Percentiles rank a stretch among this genome's conserved stretches.
These are phyloP conservation scores for Diogma glabrata DNA, from an alignment of 2,888 invertebrate genomes.

Conservation along the genomic window DNA sequence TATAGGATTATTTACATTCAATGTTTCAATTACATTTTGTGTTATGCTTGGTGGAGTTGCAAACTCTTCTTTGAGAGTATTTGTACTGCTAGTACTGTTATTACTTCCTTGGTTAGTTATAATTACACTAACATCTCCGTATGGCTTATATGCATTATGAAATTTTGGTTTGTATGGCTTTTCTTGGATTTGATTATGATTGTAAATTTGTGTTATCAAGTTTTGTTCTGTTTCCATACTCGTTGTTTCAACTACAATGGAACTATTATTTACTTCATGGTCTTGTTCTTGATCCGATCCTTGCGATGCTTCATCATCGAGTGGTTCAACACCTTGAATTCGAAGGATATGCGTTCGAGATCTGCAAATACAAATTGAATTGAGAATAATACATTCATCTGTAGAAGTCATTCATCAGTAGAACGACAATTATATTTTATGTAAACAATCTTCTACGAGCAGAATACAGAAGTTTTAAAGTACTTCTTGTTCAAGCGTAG, in stretches of 20 bases:
- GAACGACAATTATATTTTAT: too few relatives aligned
- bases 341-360: constrained; percentile 60
- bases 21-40: constrained; percentile 16
- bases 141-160: constrained; percentile 49
- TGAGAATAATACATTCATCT: too few relatives aligned
- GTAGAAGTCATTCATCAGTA: too few relatives aligned
- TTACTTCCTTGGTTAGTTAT: constrained; percentile 26
- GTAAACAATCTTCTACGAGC: too few relatives aligned
- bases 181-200: constrained; percentile 36
- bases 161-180: constrained; percentile 67
- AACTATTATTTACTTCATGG: constrained; percentile 34
- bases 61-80: constrained; percentile 12
- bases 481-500: too few relatives aligned
- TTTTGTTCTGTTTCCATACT: constrained; percentile 22
- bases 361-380: constrained; percentile 31
- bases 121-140: too few relatives aligned
- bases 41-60: too few relatives aligned
- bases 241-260: constrained; percentile 32
- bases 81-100: constrained; percentile 26
- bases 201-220: constrained; percentile 20
- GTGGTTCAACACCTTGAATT: constrained; percentile 45
- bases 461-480: too few relatives aligned
- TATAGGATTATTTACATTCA: constrained; percentile 21
- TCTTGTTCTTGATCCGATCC: constrained; percentile 49
- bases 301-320: constrained; percentile 45